Evolutionary conservation across 2,113 vertebrate species (phyloP).

Genomic region (Colius striatus): DNA sequence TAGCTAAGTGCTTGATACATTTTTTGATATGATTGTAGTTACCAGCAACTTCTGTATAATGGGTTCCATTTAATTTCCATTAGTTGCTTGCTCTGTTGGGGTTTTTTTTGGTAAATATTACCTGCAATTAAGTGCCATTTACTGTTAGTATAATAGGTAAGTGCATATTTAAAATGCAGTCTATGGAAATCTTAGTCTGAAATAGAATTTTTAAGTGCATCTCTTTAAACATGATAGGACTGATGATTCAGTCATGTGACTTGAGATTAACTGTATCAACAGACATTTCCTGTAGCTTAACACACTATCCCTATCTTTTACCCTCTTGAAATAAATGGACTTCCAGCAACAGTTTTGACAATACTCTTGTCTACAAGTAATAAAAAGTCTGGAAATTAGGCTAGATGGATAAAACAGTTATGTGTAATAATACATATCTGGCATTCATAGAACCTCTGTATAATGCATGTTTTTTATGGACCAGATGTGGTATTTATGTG

Average conservation of each 20-base stretch:
- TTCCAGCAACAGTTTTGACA: constrained; percentile 73
- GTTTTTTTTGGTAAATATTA: constrained; percentile 59
- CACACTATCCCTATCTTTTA: neutral
- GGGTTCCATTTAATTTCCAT: constrained; percentile 38
- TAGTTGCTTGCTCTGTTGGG: constrained; percentile 30
- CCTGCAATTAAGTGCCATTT: constrained; percentile 48
- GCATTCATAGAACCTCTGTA: constrained; percentile 71
- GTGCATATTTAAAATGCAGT: constrained; percentile 35
- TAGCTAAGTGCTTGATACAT: neutral
- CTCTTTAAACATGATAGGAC: constrained; percentile 54
- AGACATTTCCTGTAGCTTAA: constrained; percentile 66
- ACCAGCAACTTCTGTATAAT: constrained; percentile 9
- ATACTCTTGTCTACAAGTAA: constrained; percentile 77
- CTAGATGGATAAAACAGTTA: constrained; percentile 82
- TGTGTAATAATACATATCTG: constrained; percentile 77
- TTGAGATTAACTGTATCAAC: constrained; percentile 50
- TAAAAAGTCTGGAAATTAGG: constrained; percentile 82
- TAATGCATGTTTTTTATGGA: constrained; percentile 73
- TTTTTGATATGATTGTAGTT: neutral
- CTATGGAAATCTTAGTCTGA: constrained; percentile 57
- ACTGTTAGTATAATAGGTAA: constrained; percentile 58
- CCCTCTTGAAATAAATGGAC: constrained; percentile 70
- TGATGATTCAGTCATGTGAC: constrained; percentile 45
- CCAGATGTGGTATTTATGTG: constrained; percentile 81
- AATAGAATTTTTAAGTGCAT: constrained; percentile 52